Base-by-base conservation (phyloP, 2,113 vertebrate species). In the Nannospalax galili region DNA sequence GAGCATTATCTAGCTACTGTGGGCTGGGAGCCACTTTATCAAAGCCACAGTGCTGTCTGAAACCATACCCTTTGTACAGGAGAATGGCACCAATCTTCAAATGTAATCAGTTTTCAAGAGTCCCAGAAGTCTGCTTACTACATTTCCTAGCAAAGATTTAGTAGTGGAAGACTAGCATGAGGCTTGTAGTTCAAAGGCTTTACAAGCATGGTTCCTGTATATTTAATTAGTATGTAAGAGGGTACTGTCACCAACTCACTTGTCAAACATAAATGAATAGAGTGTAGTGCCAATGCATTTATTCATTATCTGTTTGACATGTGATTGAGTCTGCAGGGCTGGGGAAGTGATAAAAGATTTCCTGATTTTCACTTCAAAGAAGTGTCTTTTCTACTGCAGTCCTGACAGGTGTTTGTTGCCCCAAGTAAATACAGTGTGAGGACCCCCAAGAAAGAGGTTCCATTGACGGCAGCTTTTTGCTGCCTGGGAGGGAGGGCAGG, bases 211-310 rank as follows among this genome's bases (percentile, higher is more conserved):
- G 84, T 93, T 97, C 69, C 94, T 97, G 88, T 86, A 79, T 92
- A 91, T 95, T 96, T 97, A 96, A 98, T 94, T 81, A 96, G 94
- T 78, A 91, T 40, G 81, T 42, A 67, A 77, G 74, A 92, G 86
- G 94, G 93, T 74, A 73, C 88, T 84, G 93, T 92, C 96, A 93
- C 77, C 69, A 72, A 62, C 69, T 93, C 90, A 79, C 91, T 88
- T 78, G 73, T 96, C 97, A 97, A 95, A 94, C 93, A 78, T 78
- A 93, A 94, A 96, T 97, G 96, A 96, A 82, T 37, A 84, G 64
- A 92, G 72, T 16, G 40, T 42, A 84, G 1, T n/a, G 75, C 58
- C 14, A 69, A 85, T 93, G 95, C 85, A 90, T 92, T 88, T 90
- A 94, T 86, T 94, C 96, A 97, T 95, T 58, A 93, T 85, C 96